These are phyloP conservation scores for Parthenolecanium corni DNA, from an alignment of 2,888 invertebrate species.

Conservation along the genomic window DNA sequence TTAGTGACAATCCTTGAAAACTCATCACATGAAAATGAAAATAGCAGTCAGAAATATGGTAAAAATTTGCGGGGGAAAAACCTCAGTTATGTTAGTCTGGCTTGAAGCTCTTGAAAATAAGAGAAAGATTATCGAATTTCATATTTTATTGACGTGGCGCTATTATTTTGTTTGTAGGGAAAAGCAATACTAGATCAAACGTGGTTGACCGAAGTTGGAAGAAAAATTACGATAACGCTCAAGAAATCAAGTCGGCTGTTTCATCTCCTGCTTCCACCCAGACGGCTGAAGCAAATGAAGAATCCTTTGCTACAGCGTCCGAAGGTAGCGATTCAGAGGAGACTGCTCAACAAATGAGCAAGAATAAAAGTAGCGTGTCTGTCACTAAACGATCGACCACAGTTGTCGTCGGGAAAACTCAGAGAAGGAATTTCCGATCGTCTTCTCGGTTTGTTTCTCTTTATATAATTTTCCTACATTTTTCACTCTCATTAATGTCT, in stretches of 20 bases:
- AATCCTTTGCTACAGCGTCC: conserved; percentile 18
- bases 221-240: not conserved
- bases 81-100: too few species aligned
- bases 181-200: not conserved
- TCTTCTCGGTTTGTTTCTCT: conserved; percentile 3
- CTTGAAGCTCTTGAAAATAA: not conserved
- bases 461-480: not conserved
- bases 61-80: too few species aligned
- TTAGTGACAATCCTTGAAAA: too few species aligned
- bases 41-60: too few species aligned
- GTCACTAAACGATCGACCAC: conserved; percentile 10
- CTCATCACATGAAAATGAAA: too few species aligned
- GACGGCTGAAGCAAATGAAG: conserved; percentile 18
- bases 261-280: conserved; percentile 15
- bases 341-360: not conserved
- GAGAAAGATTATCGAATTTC: too few species aligned
- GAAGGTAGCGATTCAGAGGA: conserved; percentile 22
- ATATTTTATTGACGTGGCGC: too few species aligned
- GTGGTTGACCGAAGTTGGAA: not conserved
- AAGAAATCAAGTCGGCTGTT: conserved; percentile 14
- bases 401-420: conserved; percentile 9
- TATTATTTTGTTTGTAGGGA: not conserved
- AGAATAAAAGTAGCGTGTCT: not conserved
- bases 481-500: not conserved
- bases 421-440: conserved; percentile 12